Conservation (phyloP, 2,113 vertebrate genomes). For the Kryptolebias marmoratus region DNA sequence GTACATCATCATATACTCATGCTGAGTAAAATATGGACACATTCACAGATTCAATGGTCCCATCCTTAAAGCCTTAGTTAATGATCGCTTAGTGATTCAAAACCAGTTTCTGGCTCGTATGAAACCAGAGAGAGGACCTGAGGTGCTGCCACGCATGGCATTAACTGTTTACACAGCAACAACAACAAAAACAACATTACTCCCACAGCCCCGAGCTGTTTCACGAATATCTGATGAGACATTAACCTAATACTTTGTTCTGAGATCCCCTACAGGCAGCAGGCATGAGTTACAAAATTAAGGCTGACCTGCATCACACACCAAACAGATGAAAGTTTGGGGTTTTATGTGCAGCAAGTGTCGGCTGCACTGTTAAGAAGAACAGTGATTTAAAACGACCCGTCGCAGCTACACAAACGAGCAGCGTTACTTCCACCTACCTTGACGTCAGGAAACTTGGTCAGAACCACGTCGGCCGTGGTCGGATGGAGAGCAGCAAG, state of each 20-base stretch:
- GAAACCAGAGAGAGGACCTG: conserved; percentile 44
- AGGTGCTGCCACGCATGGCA: conserved; percentile 74
- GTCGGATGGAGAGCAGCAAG: conserved; percentile 94
- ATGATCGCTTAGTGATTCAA: conserved; percentile 74
- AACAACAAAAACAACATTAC: conserved; percentile 65
- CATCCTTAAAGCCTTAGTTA: conserved; percentile 52
- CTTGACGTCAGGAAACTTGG: conserved; percentile 93
- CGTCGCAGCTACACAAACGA: neutral
- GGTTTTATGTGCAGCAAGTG: neutral
- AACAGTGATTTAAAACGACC: neutral
- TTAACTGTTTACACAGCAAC: conserved; percentile 69
- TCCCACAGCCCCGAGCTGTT: conserved; percentile 54
- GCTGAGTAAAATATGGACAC: conserved; percentile 8
- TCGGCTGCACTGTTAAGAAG: neutral
- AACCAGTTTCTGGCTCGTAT: conserved; percentile 61
- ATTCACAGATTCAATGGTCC: conserved; percentile 20
- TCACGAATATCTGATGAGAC: conserved; percentile 71
- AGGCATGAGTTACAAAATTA: conserved; percentile 13
- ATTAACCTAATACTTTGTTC: conserved; percentile 69
- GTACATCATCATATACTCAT: neutral
- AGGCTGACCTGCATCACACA: conserved; percentile 30
- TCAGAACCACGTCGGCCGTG: conserved; percentile 89
- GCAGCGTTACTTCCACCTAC: conserved; percentile 40
- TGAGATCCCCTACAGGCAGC: conserved; percentile 31
- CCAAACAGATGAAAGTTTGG: conserved; percentile 10